Evolutionary conservation across 2,113 vertebrate genomes (phyloP).

Genomic region (Brachionichthys hirsutus): DNA sequence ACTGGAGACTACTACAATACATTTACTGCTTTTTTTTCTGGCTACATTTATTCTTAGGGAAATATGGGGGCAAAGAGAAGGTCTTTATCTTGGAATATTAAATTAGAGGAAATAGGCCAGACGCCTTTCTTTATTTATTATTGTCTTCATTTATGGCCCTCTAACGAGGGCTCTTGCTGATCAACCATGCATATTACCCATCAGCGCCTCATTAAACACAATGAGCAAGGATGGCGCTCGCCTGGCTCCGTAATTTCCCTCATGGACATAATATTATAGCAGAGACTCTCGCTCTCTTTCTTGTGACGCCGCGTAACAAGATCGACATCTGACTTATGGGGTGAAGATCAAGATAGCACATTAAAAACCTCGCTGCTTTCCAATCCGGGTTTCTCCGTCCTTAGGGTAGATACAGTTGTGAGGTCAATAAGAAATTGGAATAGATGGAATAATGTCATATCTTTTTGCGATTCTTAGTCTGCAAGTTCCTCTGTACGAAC

Average conservation of each 20-base stretch:
- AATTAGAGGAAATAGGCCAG: conserved; percentile 73
- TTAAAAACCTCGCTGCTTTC: conserved; percentile 49
- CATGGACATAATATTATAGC: conserved; percentile 75
- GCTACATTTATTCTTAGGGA: conserved; percentile 35
- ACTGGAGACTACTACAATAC: conserved; percentile 15
- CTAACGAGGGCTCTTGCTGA: conserved; percentile 80
- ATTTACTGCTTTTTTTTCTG: conserved; percentile 29
- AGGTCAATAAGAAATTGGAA: conserved; percentile 31
- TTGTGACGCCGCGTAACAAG: conserved; percentile 56
- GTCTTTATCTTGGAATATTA: conserved; percentile 78
- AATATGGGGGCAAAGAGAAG: conserved; percentile 54
- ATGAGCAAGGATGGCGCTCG: conserved; percentile 76
- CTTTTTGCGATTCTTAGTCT: conserved; percentile 9
- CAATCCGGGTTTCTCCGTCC: conserved; percentile 12
- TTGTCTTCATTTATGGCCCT: conserved; percentile 74
- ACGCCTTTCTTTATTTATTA: conserved; percentile 76
- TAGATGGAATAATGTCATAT: conserved; percentile 8
- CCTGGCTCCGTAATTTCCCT: conserved; percentile 79
- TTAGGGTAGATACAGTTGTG: neutral
- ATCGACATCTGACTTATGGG: conserved; percentile 51
- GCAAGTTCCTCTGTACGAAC: no score
- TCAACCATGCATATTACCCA: conserved; percentile 80
- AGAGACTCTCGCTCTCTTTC: conserved; percentile 6
- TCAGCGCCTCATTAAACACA: conserved; percentile 82
- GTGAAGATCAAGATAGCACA: conserved; percentile 56